Conservation (phyloP, 2,797 vertebrate genomes). For the Schizopygopsis pylzovi region DNA sequence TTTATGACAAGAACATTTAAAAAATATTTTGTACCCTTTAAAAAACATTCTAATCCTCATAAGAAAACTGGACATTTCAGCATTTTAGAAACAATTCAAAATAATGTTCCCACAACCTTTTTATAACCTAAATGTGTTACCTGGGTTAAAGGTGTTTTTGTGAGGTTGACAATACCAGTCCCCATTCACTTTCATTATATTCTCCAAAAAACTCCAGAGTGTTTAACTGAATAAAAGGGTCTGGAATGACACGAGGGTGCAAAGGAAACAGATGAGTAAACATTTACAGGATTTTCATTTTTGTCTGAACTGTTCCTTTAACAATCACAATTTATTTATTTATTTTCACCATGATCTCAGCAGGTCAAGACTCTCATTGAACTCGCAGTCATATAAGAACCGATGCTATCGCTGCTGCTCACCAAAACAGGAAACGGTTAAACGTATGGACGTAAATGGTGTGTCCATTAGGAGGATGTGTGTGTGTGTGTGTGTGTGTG, state of each 20-base stretch:
- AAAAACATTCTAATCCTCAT: too few species aligned
- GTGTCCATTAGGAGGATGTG: conserved; percentile 29
- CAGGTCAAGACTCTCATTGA: conserved; percentile 38
- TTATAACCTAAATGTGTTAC: neutral
- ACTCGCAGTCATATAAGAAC: conserved; percentile 65
- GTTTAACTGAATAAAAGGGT: neutral
- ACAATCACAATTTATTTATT: neutral
- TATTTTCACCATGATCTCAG: neutral
- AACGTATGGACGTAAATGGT: conserved; percentile 46
- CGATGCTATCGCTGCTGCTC: conserved; percentile 59
- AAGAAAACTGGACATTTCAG: neutral
- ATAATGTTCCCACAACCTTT: neutral
- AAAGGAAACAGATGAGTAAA: neutral
- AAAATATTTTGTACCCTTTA: too few species aligned
- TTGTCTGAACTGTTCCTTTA: conserved; percentile 12
- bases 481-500: neutral
- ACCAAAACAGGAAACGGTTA: conserved; percentile 68
- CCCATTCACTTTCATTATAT: neutral
- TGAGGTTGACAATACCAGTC: neutral
- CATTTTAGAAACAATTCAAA: neutral
- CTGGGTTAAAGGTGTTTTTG: neutral
- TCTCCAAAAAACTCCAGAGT: neutral
- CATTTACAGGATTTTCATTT: neutral
- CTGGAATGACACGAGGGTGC: neutral
- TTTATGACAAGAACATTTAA: neutral